Conservation (phyloP, 2,797 vertebrate species). For the Hemitrygon akajei region DNA sequence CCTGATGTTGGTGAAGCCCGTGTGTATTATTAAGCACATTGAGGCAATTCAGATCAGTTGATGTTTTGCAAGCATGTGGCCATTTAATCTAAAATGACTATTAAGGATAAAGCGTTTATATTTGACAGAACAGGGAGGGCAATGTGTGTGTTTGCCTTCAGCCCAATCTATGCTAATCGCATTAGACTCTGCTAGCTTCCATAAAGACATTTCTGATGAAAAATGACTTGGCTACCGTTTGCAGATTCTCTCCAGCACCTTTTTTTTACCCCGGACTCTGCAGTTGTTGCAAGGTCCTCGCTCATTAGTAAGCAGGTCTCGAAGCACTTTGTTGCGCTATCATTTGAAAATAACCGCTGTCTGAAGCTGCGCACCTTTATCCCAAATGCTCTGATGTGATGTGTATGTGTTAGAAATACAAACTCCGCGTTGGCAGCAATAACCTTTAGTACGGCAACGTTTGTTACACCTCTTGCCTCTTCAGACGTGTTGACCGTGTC, state of each 20-base stretch:
- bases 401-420: constrained; percentile 48
- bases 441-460: constrained; percentile 49
- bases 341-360: constrained; percentile 84
- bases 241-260: constrained; percentile 11
- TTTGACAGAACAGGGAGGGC: not conserved
- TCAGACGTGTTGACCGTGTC: constrained; percentile 58
- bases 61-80: not conserved
- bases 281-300: constrained; percentile 76
- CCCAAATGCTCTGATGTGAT: constrained; percentile 63
- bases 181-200: not conserved
- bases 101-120: not conserved
- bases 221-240: not conserved
- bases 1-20: not conserved
- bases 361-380: constrained; percentile 78
- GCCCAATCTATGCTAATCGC: not conserved
- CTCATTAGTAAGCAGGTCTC: constrained; percentile 98
- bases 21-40: not conserved
- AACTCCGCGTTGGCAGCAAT: constrained; percentile 45
- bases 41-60: not conserved
- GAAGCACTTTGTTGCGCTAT: constrained; percentile 85
- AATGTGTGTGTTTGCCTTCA: not conserved
- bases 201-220: not conserved
- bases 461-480: constrained; percentile 58
- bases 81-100: not conserved
- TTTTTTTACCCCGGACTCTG: not conserved